Percentiles rank a stretch among this genome's conserved stretches.
Conservation (phyloP, 2,113 vertebrate genomes). For the Pogonocichla stellata region DNA sequence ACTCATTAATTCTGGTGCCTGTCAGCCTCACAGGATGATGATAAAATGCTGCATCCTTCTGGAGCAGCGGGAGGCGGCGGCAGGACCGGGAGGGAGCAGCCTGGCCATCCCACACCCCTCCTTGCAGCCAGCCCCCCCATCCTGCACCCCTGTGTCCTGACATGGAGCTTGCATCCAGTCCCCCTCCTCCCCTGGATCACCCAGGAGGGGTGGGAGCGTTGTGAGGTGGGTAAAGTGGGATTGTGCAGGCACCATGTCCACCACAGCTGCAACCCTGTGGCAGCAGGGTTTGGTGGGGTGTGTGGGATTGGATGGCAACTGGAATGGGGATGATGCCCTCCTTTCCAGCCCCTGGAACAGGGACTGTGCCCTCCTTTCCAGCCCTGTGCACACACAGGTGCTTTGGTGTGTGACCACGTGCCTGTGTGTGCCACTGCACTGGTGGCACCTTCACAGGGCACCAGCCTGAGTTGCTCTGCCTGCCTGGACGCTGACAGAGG, state of each 20-base stretch:
- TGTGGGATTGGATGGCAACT: accelerated
- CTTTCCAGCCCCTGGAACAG: accelerated
- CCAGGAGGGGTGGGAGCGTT: accelerated
- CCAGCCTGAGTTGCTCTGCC: neutral
- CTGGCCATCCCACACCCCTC: accelerated
- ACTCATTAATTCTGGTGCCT: neutral
- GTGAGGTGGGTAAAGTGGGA: neutral
- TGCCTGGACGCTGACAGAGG: neutral
- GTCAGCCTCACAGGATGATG: neutral
- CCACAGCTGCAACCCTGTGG: no score
- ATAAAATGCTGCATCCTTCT: neutral
- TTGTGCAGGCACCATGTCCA: neutral
- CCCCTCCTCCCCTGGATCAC: neutral
- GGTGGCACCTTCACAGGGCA: neutral
- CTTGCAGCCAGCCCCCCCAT: neutral
- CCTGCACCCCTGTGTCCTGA: neutral
- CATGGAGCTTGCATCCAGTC: neutral
- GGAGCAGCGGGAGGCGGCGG: neutral
- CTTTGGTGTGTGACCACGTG: accelerated
- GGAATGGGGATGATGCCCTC: neutral
- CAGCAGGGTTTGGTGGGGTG: neutral
- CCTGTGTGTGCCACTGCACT: accelerated
- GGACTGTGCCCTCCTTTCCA: no score
- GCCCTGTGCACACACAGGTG: accelerated
- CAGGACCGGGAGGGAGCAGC: neutral